Evolutionary conservation across 2,888 invertebrate genomes (phyloP).

Genomic region (Erebia ligea): DNA sequence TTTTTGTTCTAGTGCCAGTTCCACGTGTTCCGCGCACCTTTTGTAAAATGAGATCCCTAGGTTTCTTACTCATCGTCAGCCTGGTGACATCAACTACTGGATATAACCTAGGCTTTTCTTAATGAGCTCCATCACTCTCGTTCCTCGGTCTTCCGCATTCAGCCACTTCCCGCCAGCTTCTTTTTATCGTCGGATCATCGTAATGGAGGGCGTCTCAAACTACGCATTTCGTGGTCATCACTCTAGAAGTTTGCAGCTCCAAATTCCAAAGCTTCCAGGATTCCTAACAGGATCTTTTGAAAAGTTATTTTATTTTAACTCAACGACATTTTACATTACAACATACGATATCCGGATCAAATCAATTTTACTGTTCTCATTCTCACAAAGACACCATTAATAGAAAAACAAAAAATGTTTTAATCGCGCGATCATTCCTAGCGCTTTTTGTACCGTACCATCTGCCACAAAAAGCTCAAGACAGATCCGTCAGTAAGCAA

Average conservation of each 20-base stretch:
- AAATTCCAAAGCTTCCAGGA: background rate
- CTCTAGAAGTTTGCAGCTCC: no score
- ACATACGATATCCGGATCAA: background rate
- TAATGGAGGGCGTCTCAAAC: no score
- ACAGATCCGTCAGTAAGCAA: conserved; percentile 51
- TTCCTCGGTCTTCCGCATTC: no score
- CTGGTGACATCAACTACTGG: no score
- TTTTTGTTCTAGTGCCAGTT: background rate
- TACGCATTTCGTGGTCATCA: no score
- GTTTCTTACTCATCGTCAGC: no score
- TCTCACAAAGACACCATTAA: background rate
- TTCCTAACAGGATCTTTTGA: background rate
- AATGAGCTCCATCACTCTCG: no score
- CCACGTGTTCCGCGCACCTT: no score
- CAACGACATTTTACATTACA: background rate
- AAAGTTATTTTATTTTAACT: background rate
- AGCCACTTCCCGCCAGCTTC: no score
- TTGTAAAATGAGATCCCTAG: no score
- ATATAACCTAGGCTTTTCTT: no score
- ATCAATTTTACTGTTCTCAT: background rate
- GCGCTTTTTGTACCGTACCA: conserved; percentile 38
- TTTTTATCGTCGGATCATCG: no score
- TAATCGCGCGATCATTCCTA: conserved; percentile 36
- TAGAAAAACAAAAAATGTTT: conserved; percentile 34
- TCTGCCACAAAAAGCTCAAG: conserved; percentile 45